Conservation (phyloP, 2,797 vertebrate species). For the Columba guinea region DNA sequence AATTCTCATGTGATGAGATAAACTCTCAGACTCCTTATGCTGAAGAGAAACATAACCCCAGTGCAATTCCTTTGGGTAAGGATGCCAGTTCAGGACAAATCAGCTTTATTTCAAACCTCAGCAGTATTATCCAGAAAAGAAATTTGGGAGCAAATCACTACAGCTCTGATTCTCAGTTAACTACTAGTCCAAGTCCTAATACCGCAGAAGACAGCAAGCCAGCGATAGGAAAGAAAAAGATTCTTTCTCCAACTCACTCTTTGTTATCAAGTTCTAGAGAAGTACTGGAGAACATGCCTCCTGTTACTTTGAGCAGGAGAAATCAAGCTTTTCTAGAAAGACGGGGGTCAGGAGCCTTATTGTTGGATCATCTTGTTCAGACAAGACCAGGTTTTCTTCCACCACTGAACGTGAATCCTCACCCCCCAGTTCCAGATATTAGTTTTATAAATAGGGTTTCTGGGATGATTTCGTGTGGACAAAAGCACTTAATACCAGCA, state of each 20-base stretch:
- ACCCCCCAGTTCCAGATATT: slow-evolving; percentile 78
- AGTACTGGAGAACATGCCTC: slow-evolving; percentile 73
- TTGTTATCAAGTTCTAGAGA: slow-evolving; percentile 80
- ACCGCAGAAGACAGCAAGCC: slow-evolving; percentile 70
- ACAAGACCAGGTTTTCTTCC: slow-evolving; percentile 86
- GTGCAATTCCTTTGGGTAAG: slow-evolving; percentile 68
- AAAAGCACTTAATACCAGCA: slow-evolving; percentile 78
- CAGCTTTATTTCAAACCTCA: slow-evolving; percentile 82
- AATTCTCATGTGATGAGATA: slow-evolving; percentile 84
- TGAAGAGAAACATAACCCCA: slow-evolving; percentile 75
- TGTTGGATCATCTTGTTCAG: slow-evolving; percentile 79
- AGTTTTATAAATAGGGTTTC: slow-evolving; percentile 72
- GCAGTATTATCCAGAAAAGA: slow-evolving; percentile 81
- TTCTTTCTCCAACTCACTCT: slow-evolving; percentile 75
- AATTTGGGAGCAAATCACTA: slow-evolving; percentile 85
- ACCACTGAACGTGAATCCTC: slow-evolving; percentile 80
- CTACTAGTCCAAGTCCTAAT: slow-evolving; percentile 62
- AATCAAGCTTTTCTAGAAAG: slow-evolving; percentile 76
- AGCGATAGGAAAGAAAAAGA: slow-evolving; percentile 78
- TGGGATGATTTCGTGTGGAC: slow-evolving; percentile 70
- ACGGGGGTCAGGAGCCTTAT: slow-evolving; percentile 80
- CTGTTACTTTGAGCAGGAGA: slow-evolving; percentile 67
- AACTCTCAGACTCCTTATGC: slow-evolving; percentile 75
- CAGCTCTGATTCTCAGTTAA: slow-evolving; percentile 88
- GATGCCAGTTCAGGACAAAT: slow-evolving; percentile 76